A percentile compares a stretch with the other conserved stretches of the same genome.
These are phyloP conservation scores for Eupithecia pulchellata DNA, from an alignment of 2,888 invertebrate species.

Conservation along the genomic window DNA sequence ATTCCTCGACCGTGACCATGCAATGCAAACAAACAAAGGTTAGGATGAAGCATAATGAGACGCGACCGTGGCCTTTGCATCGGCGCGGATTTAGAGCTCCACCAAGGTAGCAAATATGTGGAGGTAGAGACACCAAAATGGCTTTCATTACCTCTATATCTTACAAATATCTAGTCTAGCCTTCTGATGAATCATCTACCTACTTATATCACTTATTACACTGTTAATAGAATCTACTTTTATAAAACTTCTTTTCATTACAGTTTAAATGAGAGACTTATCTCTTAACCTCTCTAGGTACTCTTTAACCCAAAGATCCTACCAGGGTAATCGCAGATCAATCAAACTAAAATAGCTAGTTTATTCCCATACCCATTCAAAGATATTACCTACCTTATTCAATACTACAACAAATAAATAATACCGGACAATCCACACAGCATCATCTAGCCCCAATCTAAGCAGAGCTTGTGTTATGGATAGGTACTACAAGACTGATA, in stretches of 20 bases:
- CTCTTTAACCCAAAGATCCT: too few species aligned
- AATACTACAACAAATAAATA: too few species aligned
- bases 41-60: constrained; percentile 31
- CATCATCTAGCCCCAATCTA: too few species aligned
- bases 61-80: constrained; percentile 1
- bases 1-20: constrained; percentile 38
- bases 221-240: neutral
- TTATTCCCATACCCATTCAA: constrained; percentile 6
- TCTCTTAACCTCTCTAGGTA: neutral
- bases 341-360: neutral
- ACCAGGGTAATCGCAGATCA: neutral
- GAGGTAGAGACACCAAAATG: neutral
- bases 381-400: too few species aligned
- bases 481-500: too few species aligned
- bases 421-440: too few species aligned
- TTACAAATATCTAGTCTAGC: neutral
- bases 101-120: neutral
- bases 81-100: neutral
- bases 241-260: neutral
- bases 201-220: neutral
- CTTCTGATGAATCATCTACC: neutral
- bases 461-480: too few species aligned
- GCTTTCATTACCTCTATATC: neutral
- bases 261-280: neutral
- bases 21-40: constrained; percentile 38